Conservation (phyloP, 2,888 invertebrate species). For the Cataglyphis cursor region DNA sequence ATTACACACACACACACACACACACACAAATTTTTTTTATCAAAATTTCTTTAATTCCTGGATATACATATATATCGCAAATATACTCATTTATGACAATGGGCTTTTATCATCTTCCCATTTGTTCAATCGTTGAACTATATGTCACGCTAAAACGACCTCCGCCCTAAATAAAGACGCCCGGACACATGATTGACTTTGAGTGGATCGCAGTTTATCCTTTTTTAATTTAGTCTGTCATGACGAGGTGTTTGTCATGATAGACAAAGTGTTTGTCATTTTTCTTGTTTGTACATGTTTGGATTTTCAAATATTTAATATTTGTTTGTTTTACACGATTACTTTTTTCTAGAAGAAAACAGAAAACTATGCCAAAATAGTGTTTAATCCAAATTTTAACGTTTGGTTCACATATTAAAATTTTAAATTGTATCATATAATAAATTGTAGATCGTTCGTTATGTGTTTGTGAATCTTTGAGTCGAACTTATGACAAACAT, state of each 20-base stretch:
- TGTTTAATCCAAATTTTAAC: not conserved
- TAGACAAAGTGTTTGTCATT: not conserved
- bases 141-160: slow-evolving; percentile 12
- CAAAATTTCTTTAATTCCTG: not conserved
- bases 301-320: not conserved
- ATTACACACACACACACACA: not conserved
- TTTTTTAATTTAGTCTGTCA: not conserved
- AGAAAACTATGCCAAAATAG: not conserved
- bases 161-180: slow-evolving; percentile 16
- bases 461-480: not conserved
- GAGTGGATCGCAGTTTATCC: not conserved
- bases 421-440: not conserved
- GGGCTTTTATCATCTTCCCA: not conserved
- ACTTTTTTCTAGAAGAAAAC: not conserved
- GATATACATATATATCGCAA: not conserved
- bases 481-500: not conserved
- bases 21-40: not conserved
- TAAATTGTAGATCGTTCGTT: not conserved
- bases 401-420: not conserved
- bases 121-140: slow-evolving; percentile 20
- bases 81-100: not conserved
- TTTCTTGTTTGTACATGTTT: not conserved
- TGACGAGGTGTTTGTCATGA: not conserved
- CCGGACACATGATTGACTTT: slow-evolving; percentile 15
- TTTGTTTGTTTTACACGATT: not conserved